Evolutionary conservation across 2,888 invertebrate genomes (phyloP).

Genomic region (Drosophila multiciliata): DNA sequence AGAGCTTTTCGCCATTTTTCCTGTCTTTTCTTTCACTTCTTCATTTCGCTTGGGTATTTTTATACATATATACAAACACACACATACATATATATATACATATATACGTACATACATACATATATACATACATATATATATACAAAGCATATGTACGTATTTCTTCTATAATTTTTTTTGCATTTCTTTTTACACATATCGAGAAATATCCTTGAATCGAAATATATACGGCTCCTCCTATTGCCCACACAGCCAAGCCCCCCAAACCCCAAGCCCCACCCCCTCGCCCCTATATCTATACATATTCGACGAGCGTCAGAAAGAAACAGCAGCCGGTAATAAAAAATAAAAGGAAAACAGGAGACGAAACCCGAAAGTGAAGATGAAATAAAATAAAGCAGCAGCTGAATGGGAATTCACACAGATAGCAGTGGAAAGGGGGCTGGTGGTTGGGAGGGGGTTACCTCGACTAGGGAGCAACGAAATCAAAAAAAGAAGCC

Average conservation of each 20-base stretch:
- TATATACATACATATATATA: background rate
- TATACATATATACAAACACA: conserved; percentile 9
- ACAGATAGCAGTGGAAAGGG: conserved; percentile 21
- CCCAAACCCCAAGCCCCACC: background rate
- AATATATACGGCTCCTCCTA: conserved; percentile 75
- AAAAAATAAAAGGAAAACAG: conserved; percentile 51
- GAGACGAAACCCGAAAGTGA: conserved; percentile 77
- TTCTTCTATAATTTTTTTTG: conserved; percentile 9
- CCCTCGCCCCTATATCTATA: conserved; percentile 55
- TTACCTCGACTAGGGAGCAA: conserved; percentile 40
- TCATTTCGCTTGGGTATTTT: conserved; percentile 40
- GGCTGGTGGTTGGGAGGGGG: background rate
- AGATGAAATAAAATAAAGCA: conserved; percentile 79
- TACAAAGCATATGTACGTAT: background rate
- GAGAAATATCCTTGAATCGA: conserved; percentile 80
- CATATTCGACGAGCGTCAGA: conserved; percentile 69
- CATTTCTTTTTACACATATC: conserved; percentile 67
- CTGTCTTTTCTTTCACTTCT: conserved; percentile 61
- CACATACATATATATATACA: conserved; percentile 6
- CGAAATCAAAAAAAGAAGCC: conserved; percentile 36
- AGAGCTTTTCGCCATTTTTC: conserved; percentile 61
- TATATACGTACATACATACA: conserved; percentile 7
- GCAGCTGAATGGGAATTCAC: conserved; percentile 58
- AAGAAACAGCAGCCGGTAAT: conserved; percentile 68
- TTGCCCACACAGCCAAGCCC: conserved; percentile 9